phyloP scores from a whole-genome alignment of 2,797 vertebrate genomes.

The Micrastur ruficollis region DNA sequence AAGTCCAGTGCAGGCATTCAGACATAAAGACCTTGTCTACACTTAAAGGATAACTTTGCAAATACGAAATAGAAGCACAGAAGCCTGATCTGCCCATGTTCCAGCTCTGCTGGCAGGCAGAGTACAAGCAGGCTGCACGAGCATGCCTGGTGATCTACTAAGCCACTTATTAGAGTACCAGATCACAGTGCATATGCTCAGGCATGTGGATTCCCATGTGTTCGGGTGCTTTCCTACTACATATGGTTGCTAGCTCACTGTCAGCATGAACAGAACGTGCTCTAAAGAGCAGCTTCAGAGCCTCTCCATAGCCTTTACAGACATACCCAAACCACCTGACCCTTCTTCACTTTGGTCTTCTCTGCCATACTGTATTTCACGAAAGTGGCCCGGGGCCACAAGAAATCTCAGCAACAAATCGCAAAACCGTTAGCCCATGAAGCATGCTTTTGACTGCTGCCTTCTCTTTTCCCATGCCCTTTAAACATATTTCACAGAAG shows the following conservation, averaged over 20 bases:
- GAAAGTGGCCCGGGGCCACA: not conserved
- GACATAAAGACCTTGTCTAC: not conserved
- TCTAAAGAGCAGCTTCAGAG: not conserved
- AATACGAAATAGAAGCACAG: not conserved
- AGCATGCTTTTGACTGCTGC: not conserved
- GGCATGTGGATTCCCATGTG: conserved; percentile 47
- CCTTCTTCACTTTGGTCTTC: not conserved
- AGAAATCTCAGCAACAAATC: not conserved
- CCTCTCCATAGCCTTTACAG: not conserved
- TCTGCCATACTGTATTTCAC: not conserved
- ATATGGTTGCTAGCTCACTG: not conserved
- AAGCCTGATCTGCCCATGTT: not conserved
- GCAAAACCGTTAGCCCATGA: not conserved
- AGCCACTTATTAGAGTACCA: not conserved
- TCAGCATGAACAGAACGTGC: not conserved
- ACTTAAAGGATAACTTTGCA: not conserved
- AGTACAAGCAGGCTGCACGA: not conserved
- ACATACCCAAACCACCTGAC: not conserved
- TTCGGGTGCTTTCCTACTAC: not conserved
- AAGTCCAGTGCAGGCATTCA: not conserved
- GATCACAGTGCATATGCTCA: not conserved
- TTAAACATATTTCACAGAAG: not conserved
- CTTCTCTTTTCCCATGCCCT: not conserved
- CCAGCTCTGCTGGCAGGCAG: not conserved
- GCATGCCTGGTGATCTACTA: not conserved